Evolutionary conservation across 30 jellyfish, hydroid and myxozoan genomes (phyloP).

Genomic region (Calvadosia cruxmelitensis): DNA sequence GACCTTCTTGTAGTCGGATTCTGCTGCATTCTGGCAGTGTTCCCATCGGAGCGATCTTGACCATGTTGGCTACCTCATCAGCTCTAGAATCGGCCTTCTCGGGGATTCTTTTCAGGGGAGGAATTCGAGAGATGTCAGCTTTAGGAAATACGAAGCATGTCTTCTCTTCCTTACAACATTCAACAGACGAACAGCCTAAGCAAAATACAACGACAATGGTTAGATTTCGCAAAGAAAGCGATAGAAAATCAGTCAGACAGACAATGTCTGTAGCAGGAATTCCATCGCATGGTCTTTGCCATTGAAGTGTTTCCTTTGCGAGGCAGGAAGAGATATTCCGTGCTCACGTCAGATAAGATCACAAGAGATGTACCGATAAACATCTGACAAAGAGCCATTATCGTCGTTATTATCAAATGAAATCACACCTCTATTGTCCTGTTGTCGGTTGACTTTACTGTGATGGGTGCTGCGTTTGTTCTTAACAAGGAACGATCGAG

Average conservation of each 20-base stretch:
- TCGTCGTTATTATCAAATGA: slow-evolving; percentile 15
- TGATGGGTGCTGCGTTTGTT: too few relatives aligned
- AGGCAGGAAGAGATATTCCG: neutral
- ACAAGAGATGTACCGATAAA: neutral
- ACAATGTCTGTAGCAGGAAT: too few relatives aligned
- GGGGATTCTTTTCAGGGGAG: neutral
- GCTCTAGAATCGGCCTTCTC: neutral
- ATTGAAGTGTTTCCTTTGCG: slow-evolving; percentile 12
- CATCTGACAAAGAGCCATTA: neutral
- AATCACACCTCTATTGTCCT: slow-evolving; percentile 6
- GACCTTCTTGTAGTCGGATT: neutral
- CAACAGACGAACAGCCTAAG: too few relatives aligned
- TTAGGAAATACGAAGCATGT: too few relatives aligned
- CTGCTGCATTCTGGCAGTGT: neutral
- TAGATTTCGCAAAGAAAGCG: too few relatives aligned
- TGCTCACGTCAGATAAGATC: neutral
- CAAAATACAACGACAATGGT: too few relatives aligned
- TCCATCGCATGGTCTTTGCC: too few relatives aligned
- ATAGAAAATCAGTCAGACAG: too few relatives aligned
- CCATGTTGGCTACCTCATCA: neutral
- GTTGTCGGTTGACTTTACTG: too few relatives aligned
- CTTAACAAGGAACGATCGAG: slow-evolving; percentile 57
- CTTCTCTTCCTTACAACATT: too few relatives aligned
- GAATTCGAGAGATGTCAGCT: neutral
- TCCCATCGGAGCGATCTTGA: neutral